Evolutionary conservation across 2,113 vertebrate genomes (phyloP).

Genomic region (Halcyon senegalensis): DNA sequence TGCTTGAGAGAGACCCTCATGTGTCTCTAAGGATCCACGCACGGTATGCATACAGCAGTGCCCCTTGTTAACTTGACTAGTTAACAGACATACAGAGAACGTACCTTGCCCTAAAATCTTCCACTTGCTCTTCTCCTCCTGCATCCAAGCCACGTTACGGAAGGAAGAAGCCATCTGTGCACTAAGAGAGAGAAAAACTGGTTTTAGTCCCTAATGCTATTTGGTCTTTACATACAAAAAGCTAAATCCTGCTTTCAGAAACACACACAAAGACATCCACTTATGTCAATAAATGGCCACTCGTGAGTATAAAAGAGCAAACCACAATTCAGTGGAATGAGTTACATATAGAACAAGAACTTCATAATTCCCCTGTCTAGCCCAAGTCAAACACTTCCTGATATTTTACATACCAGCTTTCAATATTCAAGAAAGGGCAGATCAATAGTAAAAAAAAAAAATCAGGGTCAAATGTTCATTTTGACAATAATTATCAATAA

Average conservation of each 20-base stretch:
- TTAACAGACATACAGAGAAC: not conserved
- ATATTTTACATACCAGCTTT: not conserved
- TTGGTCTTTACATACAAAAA: not conserved
- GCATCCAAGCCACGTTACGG: not conserved
- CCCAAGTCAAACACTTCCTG: not conserved
- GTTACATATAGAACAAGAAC: not conserved
- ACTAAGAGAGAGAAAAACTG: rapidly evolving
- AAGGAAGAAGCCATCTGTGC: not conserved
- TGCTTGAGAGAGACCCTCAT: not conserved
- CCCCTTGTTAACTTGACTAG: rapidly evolving
- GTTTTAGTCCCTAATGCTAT: not conserved
- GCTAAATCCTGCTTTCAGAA: not conserved
- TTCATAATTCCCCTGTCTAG: rapidly evolving
- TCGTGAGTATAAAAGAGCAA: not conserved
- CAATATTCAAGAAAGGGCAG: not conserved
- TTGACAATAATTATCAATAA: not conserved
- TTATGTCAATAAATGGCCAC: not conserved
- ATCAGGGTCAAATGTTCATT: not conserved
- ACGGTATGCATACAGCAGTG: rapidly evolving
- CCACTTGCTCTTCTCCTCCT: not conserved
- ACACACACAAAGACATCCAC: not conserved
- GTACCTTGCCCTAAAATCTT: not conserved
- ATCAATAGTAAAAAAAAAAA: not conserved
- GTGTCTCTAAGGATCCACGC: not conserved
- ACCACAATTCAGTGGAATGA: not conserved